phyloP scores from a whole-genome alignment of 2,797 vertebrate genomes.

The Chiroxiphia lanceolata region DNA sequence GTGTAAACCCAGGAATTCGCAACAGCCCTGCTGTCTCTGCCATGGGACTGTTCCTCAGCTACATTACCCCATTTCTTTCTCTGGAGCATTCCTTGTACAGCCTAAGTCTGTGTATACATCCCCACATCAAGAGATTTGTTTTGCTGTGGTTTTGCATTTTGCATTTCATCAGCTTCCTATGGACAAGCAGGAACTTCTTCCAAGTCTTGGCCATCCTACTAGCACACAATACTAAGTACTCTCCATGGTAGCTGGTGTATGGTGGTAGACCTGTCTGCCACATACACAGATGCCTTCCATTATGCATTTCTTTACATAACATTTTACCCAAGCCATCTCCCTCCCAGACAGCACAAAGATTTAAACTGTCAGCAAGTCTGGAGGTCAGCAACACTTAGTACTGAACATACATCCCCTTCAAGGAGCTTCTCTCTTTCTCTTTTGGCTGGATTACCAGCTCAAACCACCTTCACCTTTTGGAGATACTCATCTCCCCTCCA shows the following conservation, averaged over 20 bases:
- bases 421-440: not conserved
- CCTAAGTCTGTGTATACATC: not conserved
- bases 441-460: not conserved
- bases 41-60: not conserved
- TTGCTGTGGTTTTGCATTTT: not conserved
- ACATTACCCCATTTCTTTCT: not conserved
- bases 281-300: rapidly evolving
- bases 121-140: not conserved
- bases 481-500: not conserved
- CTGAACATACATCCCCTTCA: rapidly evolving
- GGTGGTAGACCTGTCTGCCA: not conserved
- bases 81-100: not conserved
- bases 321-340: not conserved
- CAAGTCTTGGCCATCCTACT: not conserved
- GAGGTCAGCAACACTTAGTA: not conserved
- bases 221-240: not conserved
- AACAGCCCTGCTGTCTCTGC: not conserved
- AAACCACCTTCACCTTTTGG: not conserved
- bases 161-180: not conserved
- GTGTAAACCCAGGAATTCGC: not conserved
- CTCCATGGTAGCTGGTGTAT: not conserved
- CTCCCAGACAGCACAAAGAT: not conserved
- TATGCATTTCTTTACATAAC: not conserved
- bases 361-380: not conserved
- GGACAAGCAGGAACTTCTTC: not conserved